Base-by-base conservation (phyloP, 2,888 invertebrate genomes). In the Sipunculus nudus region DNA sequence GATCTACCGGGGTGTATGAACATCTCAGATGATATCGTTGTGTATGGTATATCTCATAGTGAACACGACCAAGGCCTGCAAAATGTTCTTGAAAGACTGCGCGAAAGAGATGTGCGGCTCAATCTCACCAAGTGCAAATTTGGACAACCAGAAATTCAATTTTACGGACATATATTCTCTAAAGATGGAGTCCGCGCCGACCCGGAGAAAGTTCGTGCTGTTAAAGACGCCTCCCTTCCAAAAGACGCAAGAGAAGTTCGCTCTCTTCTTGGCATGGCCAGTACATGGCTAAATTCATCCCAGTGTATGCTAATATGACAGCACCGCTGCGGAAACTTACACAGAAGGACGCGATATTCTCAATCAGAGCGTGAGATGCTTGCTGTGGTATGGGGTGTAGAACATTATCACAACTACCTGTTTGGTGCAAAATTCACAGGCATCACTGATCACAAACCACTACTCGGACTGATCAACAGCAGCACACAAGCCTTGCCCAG, bases 271-370 rank as follows among this genome's bases (percentile, higher is more conserved):
- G 75, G 69, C 8, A 68, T 73, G 68, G 60, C 62, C 5, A 67
- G 32, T 72, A 72, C 49, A 48, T 55, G 31, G 56, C 68, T 2
- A 41, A 62, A 38, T 75, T 75, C 35, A 75, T 74, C 10, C 57
- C 53, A 21, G 40, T 67, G 25, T 70, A 64, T 43, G 58, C 70
- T n/a, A 61, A 65, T 21, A 46, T 66, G 6, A 52, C 64, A 6
- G 70, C 57, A 45, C 74, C 75, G 1, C 52, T 75, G 8, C 55
- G 70, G 28, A 49, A 55, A 13, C 61, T 73, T 8, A 68, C 70
- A 21, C 49, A 58, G 21, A 59, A 70, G 31, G 59, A 65, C 39
- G 32, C 31, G 55, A 4, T 55, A 55, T 28, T 48, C 29, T 5
- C 55, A 55, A 32, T 47, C 55, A 13, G 55, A 55, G 35, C 38